A percentile compares a stretch with the other conserved stretches of the same genome.
phyloP scores from a whole-genome alignment of 2,113 vertebrate genomes.

The Cervus canadensis region DNA sequence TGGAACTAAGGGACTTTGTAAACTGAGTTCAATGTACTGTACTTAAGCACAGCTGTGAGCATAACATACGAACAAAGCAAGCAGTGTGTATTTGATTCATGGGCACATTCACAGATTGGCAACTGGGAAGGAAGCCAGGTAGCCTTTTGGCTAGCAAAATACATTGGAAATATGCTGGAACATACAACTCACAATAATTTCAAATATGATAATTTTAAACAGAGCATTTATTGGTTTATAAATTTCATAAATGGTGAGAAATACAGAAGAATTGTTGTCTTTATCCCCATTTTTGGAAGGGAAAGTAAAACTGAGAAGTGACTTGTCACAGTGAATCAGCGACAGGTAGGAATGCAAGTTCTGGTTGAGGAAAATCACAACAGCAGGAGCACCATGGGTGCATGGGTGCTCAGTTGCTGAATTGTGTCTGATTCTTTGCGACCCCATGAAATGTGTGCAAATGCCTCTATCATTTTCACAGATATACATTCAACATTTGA shows the following conservation, averaged over 20 bases:
- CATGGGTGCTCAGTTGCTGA: background rate
- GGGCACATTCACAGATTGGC: background rate
- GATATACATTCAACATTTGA: background rate
- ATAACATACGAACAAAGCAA: background rate
- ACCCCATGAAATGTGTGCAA: background rate
- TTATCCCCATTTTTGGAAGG: background rate
- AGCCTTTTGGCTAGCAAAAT: background rate
- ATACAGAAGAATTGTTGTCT: background rate
- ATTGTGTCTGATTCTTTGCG: background rate
- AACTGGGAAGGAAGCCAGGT: background rate
- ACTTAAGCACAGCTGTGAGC: background rate
- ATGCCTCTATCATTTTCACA: background rate
- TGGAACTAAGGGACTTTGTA: background rate
- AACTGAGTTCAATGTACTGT: background rate
- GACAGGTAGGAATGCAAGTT: background rate
- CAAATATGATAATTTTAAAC: background rate
- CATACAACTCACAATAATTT: background rate
- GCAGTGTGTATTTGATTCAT: rapidly evolving
- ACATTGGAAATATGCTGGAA: background rate
- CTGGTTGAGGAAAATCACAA: background rate
- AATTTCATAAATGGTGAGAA: background rate
- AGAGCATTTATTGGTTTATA: background rate
- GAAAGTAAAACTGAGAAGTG: background rate
- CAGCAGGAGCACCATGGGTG: background rate
- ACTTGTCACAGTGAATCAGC: background rate